Evolutionary conservation across 2,888 invertebrate genomes (phyloP), one percentile per base, ranked within the genome.

Genomic region (Automeris io): DNA sequence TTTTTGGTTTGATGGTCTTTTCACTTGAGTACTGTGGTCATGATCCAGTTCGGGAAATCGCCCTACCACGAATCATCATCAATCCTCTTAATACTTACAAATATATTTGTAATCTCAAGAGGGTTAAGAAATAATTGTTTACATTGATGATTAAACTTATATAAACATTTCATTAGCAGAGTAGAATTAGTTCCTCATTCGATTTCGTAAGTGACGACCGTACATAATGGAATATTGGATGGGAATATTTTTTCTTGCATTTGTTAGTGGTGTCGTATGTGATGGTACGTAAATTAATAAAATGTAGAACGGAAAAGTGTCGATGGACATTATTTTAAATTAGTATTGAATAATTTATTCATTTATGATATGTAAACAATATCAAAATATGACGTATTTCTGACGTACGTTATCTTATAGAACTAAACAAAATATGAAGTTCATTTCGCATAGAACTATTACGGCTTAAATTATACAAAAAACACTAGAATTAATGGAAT

Each of bases 221-320:
- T 29, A 29, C 29, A 35, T 13, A 19, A 40, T 40, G 40, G 13
- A 29, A 33, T n/a, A 18, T 18, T 34, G 41, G 25, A 39, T 37
- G 39, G 23, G 49, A 42, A 36, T 46, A 16, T 33, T 41, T 36
- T 23, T 40, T 16, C 7, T 49, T 36, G 18, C 45, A 33, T 35
- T 34, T 31, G 12, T 37, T 36, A 19, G 39, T 7, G 21, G 33
- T 26, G 33, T 40, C 22, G 18, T 35, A 33, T 24, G 23, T 19
- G 35, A 40, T 34, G 39, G 29, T 42, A 40, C 25, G 26, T 41
- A 34, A 9, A 31, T 34, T 38, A 35, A 21, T n/a, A n/a, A n/a
- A n/a, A n/a, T n/a, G n/a, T n/a, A n/a, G n/a, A n/a, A n/a, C n/a
- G 11, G 8, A 13, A 24, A 8, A 16, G 16, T 18, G 16, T 31